Evolutionary conservation across 2,113 vertebrate species (phyloP), one percentile per base, ranked within the genome.

Genomic region (Catharus bicknelli): DNA sequence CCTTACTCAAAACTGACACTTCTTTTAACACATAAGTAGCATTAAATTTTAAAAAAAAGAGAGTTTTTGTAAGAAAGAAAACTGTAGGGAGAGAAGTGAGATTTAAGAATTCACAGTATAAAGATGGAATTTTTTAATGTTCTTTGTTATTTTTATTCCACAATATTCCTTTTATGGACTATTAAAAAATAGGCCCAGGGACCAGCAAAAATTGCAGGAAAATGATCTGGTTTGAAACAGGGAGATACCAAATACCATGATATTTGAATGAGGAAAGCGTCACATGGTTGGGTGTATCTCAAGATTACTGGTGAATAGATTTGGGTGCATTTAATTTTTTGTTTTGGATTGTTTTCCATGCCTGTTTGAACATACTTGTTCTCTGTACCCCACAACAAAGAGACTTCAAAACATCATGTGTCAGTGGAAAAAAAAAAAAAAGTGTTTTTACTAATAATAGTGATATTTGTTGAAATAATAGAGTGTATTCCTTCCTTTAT

Each of bases 181-280:
- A 45, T 19, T 32, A 85, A 84, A 83, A 7, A 86, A 83, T 70
- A 57, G 27, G 5, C 6, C 8, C 22, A 87, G 15, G 13, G 21
- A 51, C 43, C 11, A 90, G 13, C 10, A 53, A 75, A 78, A 79
- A 36, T 11, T 63, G 3, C 20, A 61, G 17, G 8, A 48, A 75
- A 69, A 36, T 48, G 0, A 27, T 55, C 21, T 36, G 8, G 2
- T 48, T 68, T 62, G 43, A 83, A 72, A 43, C 15, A 57, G 54
- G 36, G 8, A 45, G 6, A 25, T 66, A 55, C 3, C 9, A 73
- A 40, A 5, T 43, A 32, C 30, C 0, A 0, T 48, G 13, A 23
- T 40, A 59, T 10, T 40, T 75, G 6, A 70, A 90, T 73, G 8
- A 77, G 32, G 57, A 67, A 68, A 63, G 34, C 36, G 2, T 62